Evolutionary conservation across 2,888 invertebrate genomes (phyloP).

Genomic region (Pecten maximus): DNA sequence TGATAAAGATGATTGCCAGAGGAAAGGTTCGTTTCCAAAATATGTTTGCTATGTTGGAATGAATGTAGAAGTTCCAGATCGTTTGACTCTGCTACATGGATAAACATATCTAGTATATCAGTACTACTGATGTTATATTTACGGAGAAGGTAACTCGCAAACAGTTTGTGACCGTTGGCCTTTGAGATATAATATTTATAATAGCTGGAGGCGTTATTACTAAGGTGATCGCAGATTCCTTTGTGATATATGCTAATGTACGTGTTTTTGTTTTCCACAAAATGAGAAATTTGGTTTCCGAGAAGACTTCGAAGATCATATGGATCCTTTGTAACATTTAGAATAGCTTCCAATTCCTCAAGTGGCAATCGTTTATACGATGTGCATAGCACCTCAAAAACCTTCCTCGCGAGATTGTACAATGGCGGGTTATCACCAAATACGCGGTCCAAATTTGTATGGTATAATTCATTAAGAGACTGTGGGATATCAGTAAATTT

Average conservation of each 20-base stretch:
- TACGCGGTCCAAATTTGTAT: slow-evolving; percentile 41
- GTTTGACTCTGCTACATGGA: background rate
- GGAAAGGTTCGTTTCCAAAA: background rate
- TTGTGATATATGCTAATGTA: slow-evolving; percentile 36
- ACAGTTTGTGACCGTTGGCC: slow-evolving; percentile 26
- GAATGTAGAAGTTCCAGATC: background rate
- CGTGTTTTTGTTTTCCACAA: background rate
- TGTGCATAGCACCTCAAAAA: slow-evolving; percentile 45
- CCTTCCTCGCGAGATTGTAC: background rate
- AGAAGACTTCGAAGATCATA: background rate
- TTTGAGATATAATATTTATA: slow-evolving; percentile 18
- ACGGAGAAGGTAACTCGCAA: slow-evolving; percentile 17
- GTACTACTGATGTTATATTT: background rate
- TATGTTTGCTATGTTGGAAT: background rate
- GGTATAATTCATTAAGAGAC: slow-evolving; percentile 33
- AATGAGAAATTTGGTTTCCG: slow-evolving; percentile 35
- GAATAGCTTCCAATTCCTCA: background rate
- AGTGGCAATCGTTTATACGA: background rate
- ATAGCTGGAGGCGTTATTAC: background rate
- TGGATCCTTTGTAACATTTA: background rate
- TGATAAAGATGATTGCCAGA: background rate
- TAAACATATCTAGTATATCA: background rate
- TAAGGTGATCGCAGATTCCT: slow-evolving; percentile 24
- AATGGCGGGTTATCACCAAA: background rate
- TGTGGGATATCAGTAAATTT: slow-evolving; percentile 22